These are phyloP conservation scores for Campoplex capitator DNA, from an alignment of 2,888 invertebrate species.

Conservation along the genomic window DNA sequence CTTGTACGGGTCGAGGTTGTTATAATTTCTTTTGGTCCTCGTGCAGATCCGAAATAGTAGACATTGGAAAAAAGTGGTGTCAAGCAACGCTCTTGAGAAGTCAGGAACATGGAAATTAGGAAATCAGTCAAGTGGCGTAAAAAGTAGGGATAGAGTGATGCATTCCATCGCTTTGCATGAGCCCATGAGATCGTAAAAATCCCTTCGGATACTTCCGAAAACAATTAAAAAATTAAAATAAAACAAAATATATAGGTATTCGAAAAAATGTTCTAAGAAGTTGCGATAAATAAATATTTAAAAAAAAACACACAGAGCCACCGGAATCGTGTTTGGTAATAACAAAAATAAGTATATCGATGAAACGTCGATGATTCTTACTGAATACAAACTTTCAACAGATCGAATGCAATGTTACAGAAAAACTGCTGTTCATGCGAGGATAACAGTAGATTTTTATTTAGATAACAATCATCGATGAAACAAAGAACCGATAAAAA, in stretches of 20 bases:
- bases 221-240: too few relatives aligned
- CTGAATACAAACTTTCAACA: background rate
- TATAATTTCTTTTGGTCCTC: too few relatives aligned
- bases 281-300: background rate
- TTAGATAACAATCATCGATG: slow-evolving; percentile 11
- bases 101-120: too few relatives aligned
- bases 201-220: too few relatives aligned
- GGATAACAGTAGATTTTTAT: background rate
- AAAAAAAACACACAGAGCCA: background rate
- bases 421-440: background rate
- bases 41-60: too few relatives aligned
- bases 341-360: background rate
- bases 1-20: too few relatives aligned
- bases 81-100: too few relatives aligned
- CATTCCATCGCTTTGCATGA: too few relatives aligned
- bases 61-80: too few relatives aligned
- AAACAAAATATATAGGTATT: background rate
- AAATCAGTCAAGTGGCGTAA: too few relatives aligned
- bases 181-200: too few relatives aligned
- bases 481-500: slow-evolving; percentile 18
- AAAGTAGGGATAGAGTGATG: too few relatives aligned
- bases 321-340: background rate
- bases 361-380: background rate
- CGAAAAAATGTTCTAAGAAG: background rate
- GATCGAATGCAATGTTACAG: background rate